These are phyloP conservation scores for Mola mola DNA, from an alignment of 2,113 vertebrate species.

Conservation along the genomic window DNA sequence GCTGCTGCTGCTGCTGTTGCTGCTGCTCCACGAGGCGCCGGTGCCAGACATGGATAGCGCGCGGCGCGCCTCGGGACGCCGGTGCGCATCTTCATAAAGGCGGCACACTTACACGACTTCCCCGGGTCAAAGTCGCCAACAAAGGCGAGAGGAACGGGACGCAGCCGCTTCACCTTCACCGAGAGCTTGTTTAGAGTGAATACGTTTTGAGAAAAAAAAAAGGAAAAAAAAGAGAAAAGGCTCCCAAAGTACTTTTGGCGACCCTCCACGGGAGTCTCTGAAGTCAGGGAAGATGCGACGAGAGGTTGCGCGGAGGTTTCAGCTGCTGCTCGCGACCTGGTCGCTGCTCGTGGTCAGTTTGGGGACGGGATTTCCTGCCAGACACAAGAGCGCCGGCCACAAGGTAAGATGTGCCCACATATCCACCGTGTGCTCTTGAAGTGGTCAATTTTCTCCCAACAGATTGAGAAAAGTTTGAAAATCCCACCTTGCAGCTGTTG, in stretches of 20 bases:
- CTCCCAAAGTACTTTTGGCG: slow-evolving; percentile 8
- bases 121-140: slow-evolving; percentile 1
- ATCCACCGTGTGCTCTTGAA: not conserved
- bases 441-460: too few species aligned
- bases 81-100: slow-evolving; percentile 73
- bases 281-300: slow-evolving; percentile 76
- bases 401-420: slow-evolving; percentile 73
- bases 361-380: slow-evolving; percentile 80
- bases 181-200: not conserved
- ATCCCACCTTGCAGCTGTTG: too few species aligned
- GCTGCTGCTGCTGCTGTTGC: too few species aligned
- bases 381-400: slow-evolving; percentile 69
- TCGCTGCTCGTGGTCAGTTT: slow-evolving; percentile 72
- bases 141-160: not conserved
- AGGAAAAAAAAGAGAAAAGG: not conserved
- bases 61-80: slow-evolving; percentile 42
- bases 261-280: slow-evolving; percentile 13
- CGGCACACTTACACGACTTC: slow-evolving; percentile 33
- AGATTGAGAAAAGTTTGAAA: too few species aligned
- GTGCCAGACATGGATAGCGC: slow-evolving; percentile 66
- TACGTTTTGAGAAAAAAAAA: too few species aligned
- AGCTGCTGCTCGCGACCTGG: slow-evolving; percentile 74
- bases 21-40: slow-evolving; percentile 46
- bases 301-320: slow-evolving; percentile 66
- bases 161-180: not conserved